These are phyloP conservation scores for Druceiella hillmani DNA, from an alignment of 2,888 invertebrate species.

Conservation along the genomic window DNA sequence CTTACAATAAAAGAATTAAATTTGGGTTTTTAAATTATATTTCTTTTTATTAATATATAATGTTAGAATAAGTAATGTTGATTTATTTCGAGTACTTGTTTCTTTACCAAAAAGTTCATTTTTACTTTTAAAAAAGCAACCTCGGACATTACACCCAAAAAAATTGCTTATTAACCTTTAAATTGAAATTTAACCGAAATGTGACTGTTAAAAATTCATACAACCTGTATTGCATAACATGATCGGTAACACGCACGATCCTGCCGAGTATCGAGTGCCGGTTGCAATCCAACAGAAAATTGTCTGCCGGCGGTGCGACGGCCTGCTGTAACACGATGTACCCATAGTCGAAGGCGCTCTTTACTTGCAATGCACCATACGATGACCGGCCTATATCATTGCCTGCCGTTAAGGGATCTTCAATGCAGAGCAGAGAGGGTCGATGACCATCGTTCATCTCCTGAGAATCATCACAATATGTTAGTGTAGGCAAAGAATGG, in stretches of 20 bases:
- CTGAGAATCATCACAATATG: too few species aligned
- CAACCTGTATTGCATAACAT: slow-evolving; percentile 71
- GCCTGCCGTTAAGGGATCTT: slow-evolving; percentile 93
- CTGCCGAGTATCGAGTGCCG: slow-evolving; percentile 74
- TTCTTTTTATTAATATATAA: too few species aligned
- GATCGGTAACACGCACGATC: slow-evolving; percentile 89
- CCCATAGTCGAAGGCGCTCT: slow-evolving; percentile 95
- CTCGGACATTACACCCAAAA: neutral
- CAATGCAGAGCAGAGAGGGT: slow-evolving; percentile 92
- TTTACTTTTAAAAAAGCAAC: too few species aligned
- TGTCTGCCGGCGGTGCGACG: slow-evolving; percentile 48
- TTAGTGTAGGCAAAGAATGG: too few species aligned
- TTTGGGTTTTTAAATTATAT: too few species aligned
- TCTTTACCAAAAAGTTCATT: too few species aligned
- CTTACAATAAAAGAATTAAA: too few species aligned
- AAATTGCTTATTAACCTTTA: neutral
- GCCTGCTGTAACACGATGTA: slow-evolving; percentile 79
- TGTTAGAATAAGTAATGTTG: too few species aligned
- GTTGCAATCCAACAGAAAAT: slow-evolving; percentile 50
- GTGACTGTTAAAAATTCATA: too few species aligned
- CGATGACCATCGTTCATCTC: slow-evolving; percentile 94
- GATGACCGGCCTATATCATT: slow-evolving; percentile 98
- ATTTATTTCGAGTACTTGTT: too few species aligned
- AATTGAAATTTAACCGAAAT: too few species aligned
- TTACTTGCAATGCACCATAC: slow-evolving; percentile 85